Percentiles rank a stretch among this genome's conserved stretches.
Evolutionary conservation across 2,797 vertebrate genomes (phyloP).

Genomic region (Mus spretus): DNA sequence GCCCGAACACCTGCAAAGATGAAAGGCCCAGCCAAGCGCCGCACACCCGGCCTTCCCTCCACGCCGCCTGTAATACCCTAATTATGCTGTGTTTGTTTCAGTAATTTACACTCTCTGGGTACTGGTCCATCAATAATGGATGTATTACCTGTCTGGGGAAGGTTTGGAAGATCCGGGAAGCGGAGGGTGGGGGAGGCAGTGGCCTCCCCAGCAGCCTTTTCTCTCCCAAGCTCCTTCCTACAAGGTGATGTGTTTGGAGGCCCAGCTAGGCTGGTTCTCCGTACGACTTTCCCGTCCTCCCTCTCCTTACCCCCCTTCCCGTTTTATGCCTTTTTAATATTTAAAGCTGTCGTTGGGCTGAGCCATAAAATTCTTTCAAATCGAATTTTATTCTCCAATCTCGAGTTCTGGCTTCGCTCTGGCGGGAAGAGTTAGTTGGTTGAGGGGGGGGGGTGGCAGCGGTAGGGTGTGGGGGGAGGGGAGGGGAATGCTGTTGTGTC

Average conservation of each 20-base stretch:
- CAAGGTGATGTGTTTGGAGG: slow-evolving; percentile 57
- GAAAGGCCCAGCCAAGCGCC: slow-evolving; percentile 87
- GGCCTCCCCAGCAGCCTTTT: not conserved
- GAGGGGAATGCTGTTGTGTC: not conserved
- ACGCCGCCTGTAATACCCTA: slow-evolving; percentile 79
- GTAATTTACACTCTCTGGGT: slow-evolving; percentile 85
- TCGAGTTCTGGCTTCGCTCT: slow-evolving; percentile 23
- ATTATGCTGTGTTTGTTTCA: slow-evolving; percentile 85
- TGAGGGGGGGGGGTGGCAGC: not conserved
- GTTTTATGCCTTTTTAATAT: slow-evolving; percentile 81
- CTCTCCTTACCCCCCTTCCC: not conserved
- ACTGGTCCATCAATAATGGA: slow-evolving; percentile 85
- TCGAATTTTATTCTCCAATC: slow-evolving; percentile 69
- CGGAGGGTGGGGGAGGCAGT: not conserved
- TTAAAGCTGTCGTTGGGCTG: slow-evolving; percentile 76
- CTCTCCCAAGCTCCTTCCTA: not conserved
- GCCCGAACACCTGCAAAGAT: slow-evolving; percentile 91
- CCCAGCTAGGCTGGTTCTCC: slow-evolving; percentile 44
- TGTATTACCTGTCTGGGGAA: slow-evolving; percentile 82
- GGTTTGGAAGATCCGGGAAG: slow-evolving; percentile 75
- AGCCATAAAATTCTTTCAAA: slow-evolving; percentile 73
- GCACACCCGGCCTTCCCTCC: slow-evolving; percentile 70
- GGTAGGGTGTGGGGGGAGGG: not conserved
- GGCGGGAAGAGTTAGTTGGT: not conserved
- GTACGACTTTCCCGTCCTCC: slow-evolving; percentile 35